Evolutionary conservation across 2,888 invertebrate species (phyloP).

Genomic region (Limenitis camilla): DNA sequence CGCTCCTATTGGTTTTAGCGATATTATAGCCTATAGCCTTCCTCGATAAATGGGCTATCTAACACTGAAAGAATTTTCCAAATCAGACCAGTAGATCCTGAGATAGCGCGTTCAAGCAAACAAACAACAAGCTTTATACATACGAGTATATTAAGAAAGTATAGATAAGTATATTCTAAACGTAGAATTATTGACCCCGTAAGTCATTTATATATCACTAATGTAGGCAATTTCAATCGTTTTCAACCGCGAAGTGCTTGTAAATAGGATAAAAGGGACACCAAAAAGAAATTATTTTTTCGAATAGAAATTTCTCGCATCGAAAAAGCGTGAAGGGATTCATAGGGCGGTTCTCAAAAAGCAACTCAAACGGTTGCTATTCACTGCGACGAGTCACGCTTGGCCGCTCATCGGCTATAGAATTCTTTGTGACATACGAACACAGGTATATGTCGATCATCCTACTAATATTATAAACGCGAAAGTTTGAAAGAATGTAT

Average conservation of each 20-base stretch:
- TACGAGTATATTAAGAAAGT: no score
- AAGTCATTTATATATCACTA: no score
- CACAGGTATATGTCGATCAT: background rate
- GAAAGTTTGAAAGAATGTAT: background rate
- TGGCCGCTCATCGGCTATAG: conserved; percentile 18
- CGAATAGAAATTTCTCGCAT: conserved; percentile 57
- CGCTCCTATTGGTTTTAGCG: no score
- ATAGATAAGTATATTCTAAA: no score
- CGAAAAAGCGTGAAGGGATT: conserved; percentile 40
- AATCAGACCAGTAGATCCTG: no score
- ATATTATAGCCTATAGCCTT: no score
- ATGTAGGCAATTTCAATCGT: conserved; percentile 27
- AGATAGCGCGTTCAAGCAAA: no score
- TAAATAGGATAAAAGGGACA: conserved; percentile 41
- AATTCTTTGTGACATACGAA: conserved; percentile 13
- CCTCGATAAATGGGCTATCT: no score
- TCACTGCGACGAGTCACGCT: conserved; percentile 19
- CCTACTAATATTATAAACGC: no score
- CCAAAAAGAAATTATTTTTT: conserved; percentile 51
- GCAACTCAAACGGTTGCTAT: conserved; percentile 20
- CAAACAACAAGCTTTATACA: no score
- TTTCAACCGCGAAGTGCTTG: conserved; percentile 25
- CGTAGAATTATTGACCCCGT: no score
- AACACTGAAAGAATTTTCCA: no score
- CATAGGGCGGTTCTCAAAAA: conserved; percentile 16